Evolutionary conservation across 35 echinoderm and acorn worm genomes (phyloP).

Genomic region (Strongylocentrotus purpuratus): DNA sequence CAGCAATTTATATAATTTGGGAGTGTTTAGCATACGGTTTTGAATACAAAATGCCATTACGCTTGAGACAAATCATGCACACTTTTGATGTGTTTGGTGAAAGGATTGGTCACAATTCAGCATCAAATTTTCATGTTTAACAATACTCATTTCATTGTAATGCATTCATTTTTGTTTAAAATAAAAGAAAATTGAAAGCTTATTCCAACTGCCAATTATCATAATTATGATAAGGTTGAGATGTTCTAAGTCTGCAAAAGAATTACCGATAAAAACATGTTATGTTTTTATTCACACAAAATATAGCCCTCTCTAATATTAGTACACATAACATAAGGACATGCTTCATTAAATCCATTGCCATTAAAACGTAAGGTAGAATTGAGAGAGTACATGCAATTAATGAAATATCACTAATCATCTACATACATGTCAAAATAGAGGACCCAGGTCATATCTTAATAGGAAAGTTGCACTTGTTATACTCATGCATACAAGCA

Average conservation of each 20-base stretch:
- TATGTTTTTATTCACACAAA: too few species aligned
- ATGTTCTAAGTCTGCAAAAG: too few species aligned
- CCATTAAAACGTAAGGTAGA: neutral
- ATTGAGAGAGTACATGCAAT: neutral
- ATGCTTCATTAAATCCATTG: neutral
- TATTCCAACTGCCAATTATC: too few species aligned
- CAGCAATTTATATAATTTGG: neutral
- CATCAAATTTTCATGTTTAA: neutral
- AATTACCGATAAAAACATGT: too few species aligned
- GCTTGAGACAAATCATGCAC: neutral
- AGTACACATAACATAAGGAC: neutral
- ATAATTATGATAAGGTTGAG: too few species aligned
- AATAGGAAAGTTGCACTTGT: neutral
- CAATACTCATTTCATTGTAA: neutral
- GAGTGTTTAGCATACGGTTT: neutral
- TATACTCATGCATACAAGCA: neutral
- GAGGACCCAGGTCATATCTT: neutral
- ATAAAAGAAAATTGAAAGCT: neutral
- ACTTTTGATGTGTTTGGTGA: neutral
- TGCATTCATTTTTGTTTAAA: neutral
- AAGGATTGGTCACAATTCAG: neutral
- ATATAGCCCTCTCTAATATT: too few species aligned
- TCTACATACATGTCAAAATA: neutral
- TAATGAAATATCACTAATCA: neutral
- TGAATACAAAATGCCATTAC: neutral